These are phyloP conservation scores for Anhinga anhinga DNA, from an alignment of 2,113 vertebrate species.

Conservation along the genomic window DNA sequence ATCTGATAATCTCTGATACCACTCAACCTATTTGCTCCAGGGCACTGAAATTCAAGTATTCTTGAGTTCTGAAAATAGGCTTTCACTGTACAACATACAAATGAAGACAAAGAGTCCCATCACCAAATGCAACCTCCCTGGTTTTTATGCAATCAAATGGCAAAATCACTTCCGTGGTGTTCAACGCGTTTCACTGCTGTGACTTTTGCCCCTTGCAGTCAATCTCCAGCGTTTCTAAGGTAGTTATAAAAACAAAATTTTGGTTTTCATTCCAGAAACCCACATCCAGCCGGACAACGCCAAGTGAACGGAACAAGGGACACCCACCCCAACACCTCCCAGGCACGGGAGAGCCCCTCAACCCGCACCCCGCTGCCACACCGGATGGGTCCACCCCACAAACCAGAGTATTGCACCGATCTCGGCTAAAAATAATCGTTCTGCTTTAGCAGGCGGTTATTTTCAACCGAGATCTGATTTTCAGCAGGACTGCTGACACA, in stretches of 20 bases:
- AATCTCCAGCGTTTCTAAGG: not conserved
- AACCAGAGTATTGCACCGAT: not conserved
- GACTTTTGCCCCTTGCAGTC: not conserved
- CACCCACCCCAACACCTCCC: not conserved
- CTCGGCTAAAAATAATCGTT: not conserved
- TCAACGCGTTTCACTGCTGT: fast-evolving
- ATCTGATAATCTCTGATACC: conserved; percentile 63
- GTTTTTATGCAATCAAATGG: not conserved
- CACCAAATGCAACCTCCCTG: not conserved
- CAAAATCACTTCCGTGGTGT: not conserved
- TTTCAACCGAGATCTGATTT: not conserved
- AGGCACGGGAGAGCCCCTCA: fast-evolving
- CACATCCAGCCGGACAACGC: fast-evolving
- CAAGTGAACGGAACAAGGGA: not conserved
- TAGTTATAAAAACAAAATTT: not conserved
- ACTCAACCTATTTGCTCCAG: conserved; percentile 56
- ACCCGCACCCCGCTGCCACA: not conserved
- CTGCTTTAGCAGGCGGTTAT: not conserved
- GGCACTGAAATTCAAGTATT: conserved; percentile 61
- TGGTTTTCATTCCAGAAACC: not conserved
- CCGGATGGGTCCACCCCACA: not conserved
- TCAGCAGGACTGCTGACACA: not conserved
- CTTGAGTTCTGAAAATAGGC: conserved; percentile 7
- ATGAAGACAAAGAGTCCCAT: conserved; percentile 6
- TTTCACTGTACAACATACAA: not conserved